phyloP scores from a whole-genome alignment of 2,113 vertebrate genomes.

The Dasyornis broadbenti region DNA sequence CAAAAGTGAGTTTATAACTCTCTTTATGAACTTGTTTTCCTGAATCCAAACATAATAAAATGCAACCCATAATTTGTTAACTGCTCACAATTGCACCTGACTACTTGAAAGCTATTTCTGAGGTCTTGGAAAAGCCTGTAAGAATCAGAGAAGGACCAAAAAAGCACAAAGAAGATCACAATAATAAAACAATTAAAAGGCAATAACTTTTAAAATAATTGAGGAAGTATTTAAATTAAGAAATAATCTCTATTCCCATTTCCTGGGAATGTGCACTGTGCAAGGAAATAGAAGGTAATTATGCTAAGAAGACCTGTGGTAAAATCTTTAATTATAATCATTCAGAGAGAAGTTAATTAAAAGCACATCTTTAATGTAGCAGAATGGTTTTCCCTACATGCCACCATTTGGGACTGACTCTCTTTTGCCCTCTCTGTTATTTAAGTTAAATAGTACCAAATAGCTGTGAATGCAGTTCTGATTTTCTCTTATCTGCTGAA shows the following conservation, averaged over 20 bases:
- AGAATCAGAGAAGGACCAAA: background rate
- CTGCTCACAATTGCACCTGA: background rate
- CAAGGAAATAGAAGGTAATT: constrained; percentile 7
- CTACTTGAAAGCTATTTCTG: background rate
- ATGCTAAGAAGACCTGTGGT: constrained; percentile 11
- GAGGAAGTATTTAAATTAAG: background rate
- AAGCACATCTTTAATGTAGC: background rate
- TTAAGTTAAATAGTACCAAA: background rate
- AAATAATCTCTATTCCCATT: background rate
- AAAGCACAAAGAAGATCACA: background rate
- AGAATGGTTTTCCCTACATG: background rate
- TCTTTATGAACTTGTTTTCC: background rate
- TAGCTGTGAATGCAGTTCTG: background rate
- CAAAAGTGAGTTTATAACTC: background rate
- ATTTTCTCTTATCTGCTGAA: background rate
- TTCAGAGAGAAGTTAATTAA: constrained; percentile 45
- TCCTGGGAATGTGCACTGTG: background rate
- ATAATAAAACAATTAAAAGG: background rate
- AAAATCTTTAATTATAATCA: constrained; percentile 28
- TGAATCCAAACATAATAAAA: background rate
- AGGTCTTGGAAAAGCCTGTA: background rate
- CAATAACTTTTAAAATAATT: background rate
- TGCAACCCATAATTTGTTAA: background rate
- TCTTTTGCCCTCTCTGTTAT: constrained; percentile 1
- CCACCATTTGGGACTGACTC: background rate